phyloP scores from a whole-genome alignment of 2,797 vertebrate species.

The Alcedo quadribrachys region DNA sequence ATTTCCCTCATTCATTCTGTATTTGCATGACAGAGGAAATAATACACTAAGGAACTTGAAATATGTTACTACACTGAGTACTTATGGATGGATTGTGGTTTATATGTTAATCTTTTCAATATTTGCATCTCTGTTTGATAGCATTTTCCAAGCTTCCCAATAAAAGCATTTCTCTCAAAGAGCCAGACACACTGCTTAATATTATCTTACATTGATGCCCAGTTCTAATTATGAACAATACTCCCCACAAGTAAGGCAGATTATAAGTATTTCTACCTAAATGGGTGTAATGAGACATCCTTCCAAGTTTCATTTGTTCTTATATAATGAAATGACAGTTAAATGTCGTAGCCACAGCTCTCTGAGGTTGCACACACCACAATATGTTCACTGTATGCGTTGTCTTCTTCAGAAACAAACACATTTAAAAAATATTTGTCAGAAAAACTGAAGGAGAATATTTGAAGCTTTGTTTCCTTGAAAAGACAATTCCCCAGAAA shows the following conservation, averaged over 20 bases:
- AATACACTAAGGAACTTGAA: neutral
- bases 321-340: constrained; percentile 7
- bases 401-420: neutral
- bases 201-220: constrained; percentile 14
- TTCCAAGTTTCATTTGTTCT: constrained; percentile 53
- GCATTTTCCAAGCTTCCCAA: neutral
- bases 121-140: neutral
- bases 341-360: neutral
- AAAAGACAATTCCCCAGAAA: neutral
- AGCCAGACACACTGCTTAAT: neutral
- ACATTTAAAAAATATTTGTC: neutral
- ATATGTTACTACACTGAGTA: neutral
- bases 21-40: constrained; percentile 7
- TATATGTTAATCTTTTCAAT: neutral
- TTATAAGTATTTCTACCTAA: constrained; percentile 52
- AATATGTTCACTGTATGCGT: neutral
- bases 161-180: neutral
- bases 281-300: constrained; percentile 42
- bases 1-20: neutral
- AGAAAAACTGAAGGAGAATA: neutral
- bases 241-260: constrained; percentile 49
- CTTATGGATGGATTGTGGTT: neutral
- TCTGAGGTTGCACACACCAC: neutral
- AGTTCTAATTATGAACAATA: constrained; percentile 54
- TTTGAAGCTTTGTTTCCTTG: neutral